A percentile compares a stretch with the other conserved stretches of the same genome.
phyloP scores from a whole-genome alignment of 1,140 invertebrate genomes.

The Cydia fagiglandana region DNA sequence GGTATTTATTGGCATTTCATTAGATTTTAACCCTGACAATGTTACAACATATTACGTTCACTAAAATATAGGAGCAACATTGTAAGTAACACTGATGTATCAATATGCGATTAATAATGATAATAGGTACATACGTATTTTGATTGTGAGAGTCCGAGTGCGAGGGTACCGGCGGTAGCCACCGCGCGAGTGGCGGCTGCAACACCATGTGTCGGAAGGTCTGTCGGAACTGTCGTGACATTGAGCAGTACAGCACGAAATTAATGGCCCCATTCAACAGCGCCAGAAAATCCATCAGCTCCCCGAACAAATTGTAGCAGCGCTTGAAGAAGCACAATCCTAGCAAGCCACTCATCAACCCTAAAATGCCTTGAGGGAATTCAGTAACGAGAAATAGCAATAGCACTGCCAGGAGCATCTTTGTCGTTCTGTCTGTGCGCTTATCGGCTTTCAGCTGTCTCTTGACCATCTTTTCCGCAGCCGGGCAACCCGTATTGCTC shows the following conservation, averaged over 20 bases:
- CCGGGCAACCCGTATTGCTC: conserved; percentile 81
- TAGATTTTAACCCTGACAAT: background rate
- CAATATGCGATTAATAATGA: background rate
- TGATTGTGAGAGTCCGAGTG: conserved; percentile 68
- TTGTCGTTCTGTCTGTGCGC: conserved; percentile 91
- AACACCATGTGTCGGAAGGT: conserved; percentile 90
- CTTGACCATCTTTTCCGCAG: conserved; percentile 66
- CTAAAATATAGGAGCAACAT: background rate
- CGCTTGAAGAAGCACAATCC: conserved; percentile 86
- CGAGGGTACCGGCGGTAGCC: conserved; percentile 58
- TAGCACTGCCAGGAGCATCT: conserved; percentile 93
- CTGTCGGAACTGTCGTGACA: conserved; percentile 94
- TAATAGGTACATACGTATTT: conserved; percentile 62
- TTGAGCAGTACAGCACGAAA: conserved; percentile 96
- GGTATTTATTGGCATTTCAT: background rate
- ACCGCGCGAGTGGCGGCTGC: conserved; percentile 74
- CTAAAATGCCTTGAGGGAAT: conserved; percentile 90
- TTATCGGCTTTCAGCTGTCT: conserved; percentile 83
- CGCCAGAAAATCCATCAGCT: conserved; percentile 95
- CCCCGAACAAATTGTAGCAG: conserved; percentile 90
- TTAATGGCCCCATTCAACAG: conserved; percentile 95
- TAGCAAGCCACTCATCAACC: conserved; percentile 85
- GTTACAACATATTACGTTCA: background rate
- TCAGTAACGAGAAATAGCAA: conserved; percentile 93
- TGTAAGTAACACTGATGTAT: background rate